Evolutionary conservation across 1,140 invertebrate genomes (phyloP).

Genomic region (Drosophila azteca): DNA sequence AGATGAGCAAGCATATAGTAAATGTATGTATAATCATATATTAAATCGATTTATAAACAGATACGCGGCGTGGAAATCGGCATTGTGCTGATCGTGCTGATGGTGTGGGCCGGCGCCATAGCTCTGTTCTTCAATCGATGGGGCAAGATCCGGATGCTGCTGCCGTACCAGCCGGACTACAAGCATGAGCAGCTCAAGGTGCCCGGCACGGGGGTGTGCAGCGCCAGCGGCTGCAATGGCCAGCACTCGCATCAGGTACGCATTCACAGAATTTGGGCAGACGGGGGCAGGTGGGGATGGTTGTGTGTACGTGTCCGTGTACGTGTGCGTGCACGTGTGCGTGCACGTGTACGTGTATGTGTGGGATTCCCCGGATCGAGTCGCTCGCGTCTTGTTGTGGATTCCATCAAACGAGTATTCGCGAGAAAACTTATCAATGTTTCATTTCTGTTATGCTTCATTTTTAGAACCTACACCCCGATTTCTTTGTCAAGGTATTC

Average conservation of each 20-base stretch:
- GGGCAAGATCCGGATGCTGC: constrained; percentile 96
- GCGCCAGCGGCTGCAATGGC: constrained; percentile 85
- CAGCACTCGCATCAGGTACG: constrained; percentile 84
- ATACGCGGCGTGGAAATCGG: constrained; percentile 94
- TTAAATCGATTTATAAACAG: constrained; percentile 72
- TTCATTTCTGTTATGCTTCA: constrained; percentile 79
- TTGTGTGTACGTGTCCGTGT: constrained; percentile 8
- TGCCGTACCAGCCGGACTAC: constrained; percentile 95
- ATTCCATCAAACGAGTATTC: constrained; percentile 16
- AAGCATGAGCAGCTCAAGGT: constrained; percentile 93
- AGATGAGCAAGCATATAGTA: neutral
- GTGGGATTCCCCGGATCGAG: constrained; percentile 6
- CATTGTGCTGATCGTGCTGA: constrained; percentile 92
- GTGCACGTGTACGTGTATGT: constrained; percentile 13
- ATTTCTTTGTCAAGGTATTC: constrained; percentile 83
- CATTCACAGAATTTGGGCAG: neutral
- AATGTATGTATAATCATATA: neutral
- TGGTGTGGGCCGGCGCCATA: constrained; percentile 94
- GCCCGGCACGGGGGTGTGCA: constrained; percentile 90
- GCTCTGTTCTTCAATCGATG: constrained; percentile 95
- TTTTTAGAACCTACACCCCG: constrained; percentile 83
- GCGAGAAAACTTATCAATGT: constrained; percentile 66
- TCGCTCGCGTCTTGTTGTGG: neutral
- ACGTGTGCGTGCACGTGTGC: constrained; percentile 13
- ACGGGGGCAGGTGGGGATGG: constrained; percentile 3